Conservation (phyloP, 2,113 vertebrate species). For the Grallaria varia region DNA sequence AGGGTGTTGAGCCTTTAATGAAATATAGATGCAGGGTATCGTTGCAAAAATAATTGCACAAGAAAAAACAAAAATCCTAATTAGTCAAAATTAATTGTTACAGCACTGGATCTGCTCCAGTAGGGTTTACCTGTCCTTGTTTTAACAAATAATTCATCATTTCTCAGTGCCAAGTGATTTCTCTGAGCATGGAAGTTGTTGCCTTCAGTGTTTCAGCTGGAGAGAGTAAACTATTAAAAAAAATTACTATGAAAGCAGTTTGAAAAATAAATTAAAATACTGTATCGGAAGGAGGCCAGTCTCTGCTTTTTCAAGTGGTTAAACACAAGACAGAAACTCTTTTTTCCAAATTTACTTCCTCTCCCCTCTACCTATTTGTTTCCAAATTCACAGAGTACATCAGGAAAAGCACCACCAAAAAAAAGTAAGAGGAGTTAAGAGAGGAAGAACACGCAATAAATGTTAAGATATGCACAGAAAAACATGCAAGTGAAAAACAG, state of each 20-base stretch:
- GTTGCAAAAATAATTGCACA: neutral
- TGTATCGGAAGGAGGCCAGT: neutral
- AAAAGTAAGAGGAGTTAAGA: neutral
- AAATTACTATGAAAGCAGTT: neutral
- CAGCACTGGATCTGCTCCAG: neutral
- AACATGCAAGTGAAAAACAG: neutral
- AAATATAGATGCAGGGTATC: neutral
- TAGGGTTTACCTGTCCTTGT: neutral
- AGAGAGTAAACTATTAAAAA: neutral
- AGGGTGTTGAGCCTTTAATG: neutral
- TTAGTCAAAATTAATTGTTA: neutral
- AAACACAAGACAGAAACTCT: neutral
- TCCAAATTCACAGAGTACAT: neutral
- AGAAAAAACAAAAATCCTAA: neutral
- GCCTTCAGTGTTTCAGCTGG: neutral
- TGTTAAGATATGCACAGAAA: constrained; percentile 19
- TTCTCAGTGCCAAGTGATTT: neutral
- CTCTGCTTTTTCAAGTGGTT: neutral
- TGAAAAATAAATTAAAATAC: neutral
- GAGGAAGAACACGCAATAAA: neutral
- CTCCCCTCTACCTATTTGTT: neutral
- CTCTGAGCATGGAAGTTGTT: neutral
- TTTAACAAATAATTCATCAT: neutral
- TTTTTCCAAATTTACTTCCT: neutral
- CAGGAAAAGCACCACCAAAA: neutral